Base-by-base conservation (phyloP, 1,140 invertebrate species). In the Drosophila biarmipes region DNA sequence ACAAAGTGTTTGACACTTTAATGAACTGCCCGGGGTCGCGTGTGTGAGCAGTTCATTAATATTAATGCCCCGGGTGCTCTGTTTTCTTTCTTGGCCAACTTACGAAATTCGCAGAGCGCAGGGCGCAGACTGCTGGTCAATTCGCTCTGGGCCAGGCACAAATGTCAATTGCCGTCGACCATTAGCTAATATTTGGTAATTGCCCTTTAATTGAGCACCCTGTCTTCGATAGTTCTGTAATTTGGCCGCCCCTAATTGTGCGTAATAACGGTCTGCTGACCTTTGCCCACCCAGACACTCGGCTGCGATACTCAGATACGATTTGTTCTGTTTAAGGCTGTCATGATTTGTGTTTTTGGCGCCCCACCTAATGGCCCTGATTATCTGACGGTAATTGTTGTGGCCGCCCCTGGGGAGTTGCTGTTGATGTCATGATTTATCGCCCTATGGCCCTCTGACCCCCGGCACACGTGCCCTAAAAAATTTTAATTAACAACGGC, bases 371-470 rank as follows among this genome's bases (percentile, higher is more conserved):
- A 86, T 86, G 80, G 78, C 61, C 64, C 52, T 67, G 75, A 86
- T 86, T 87, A 78, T 77, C 78, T 69, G 63, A 40, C 58, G 43
- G 69, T 53, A 35, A 40, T 56, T 61, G 55, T 57, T 54, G 43
- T 35, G 56, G 55, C 55, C 58, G 45, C 59, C 49, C 15, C 31
- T 56, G 31, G 52, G 19, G 34, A 37, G 4, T 31, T 57, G 52
- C 82, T 87, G 84, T 59, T 89, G 74, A 89, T 87, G 84, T 87
- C 82, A 86, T 86, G 82, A 87, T 86, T 86, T 89, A 86, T 86
- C 40, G 29, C 72, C 14, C 14, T 5, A 6, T 8, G 42, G 29
- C 72, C 14, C 14, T 5, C 14, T 8, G 42, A 12, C 24, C 31
- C 34, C 17, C 43, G 34, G 52, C 42, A 55, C 84, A 72, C 82